A percentile compares a stretch with the other conserved stretches of the same genome.
Evolutionary conservation across 2,888 invertebrate genomes (phyloP).

Genomic region (Leptinotarsa peninsularis): DNA sequence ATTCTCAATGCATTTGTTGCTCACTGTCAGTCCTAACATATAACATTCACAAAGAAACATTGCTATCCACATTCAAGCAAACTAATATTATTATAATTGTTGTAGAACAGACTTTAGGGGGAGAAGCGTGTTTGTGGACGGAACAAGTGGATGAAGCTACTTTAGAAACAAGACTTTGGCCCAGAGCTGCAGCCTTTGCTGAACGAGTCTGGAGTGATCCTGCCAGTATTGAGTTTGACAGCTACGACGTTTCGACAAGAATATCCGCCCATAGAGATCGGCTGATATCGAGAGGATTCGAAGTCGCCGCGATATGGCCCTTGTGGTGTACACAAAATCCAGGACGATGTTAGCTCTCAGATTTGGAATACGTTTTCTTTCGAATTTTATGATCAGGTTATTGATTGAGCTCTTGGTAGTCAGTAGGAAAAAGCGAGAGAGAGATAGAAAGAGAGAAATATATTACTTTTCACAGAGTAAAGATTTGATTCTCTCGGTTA

Average conservation of each 20-base stretch:
- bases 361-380: neutral
- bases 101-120: slow-evolving; percentile 71
- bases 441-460: neutral
- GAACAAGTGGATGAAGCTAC: slow-evolving; percentile 81
- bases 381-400: neutral
- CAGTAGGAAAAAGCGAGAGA: too few species aligned
- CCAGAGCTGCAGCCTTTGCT: slow-evolving; percentile 81
- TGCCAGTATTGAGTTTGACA: slow-evolving; percentile 58
- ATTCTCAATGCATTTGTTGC: too few species aligned
- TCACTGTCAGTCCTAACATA: too few species aligned
- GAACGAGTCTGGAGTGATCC: slow-evolving; percentile 81
- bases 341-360: slow-evolving; percentile 49
- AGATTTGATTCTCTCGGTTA: too few species aligned
- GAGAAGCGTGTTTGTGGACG: slow-evolving; percentile 85
- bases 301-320: slow-evolving; percentile 79
- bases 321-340: slow-evolving; percentile 80
- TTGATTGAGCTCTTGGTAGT: neutral
- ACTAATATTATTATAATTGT: neutral
- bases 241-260: slow-evolving; percentile 73
- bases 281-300: slow-evolving; percentile 72
- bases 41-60: too few species aligned
- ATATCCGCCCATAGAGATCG: slow-evolving; percentile 74
- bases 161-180: slow-evolving; percentile 84
- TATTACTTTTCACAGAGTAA: neutral
- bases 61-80: neutral